These are phyloP conservation scores for Anticlea derivata DNA, from an alignment of 2,888 invertebrate species.

Conservation along the genomic window DNA sequence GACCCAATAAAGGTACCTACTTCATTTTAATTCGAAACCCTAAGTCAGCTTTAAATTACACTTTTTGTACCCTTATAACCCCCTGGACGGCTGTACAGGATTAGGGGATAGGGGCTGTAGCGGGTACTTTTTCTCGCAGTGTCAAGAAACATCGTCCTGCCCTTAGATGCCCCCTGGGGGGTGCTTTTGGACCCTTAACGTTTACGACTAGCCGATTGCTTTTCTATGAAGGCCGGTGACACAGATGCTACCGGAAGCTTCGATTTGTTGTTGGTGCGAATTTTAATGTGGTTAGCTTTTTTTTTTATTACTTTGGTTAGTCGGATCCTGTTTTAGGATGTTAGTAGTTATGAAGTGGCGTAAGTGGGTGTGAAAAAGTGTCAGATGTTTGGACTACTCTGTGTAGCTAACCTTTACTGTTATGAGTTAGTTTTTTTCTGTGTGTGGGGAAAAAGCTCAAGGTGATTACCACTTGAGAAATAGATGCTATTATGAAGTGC, in stretches of 20 bases:
- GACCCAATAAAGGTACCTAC: conserved; percentile 48
- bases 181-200: conserved; percentile 83
- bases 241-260: conserved; percentile 72
- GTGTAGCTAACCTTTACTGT: too few relatives aligned
- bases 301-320: conserved; percentile 1
- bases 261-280: conserved; percentile 57
- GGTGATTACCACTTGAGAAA: conserved; percentile 12
- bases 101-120: conserved; percentile 74
- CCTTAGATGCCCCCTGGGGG: conserved; percentile 83
- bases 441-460: background rate
- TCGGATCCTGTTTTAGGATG: conserved; percentile 12
- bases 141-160: conserved; percentile 77
- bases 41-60: conserved; percentile 82
- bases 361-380: conserved; percentile 31
- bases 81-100: conserved; percentile 73
- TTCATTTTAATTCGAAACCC: conserved; percentile 82
- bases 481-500: conserved; percentile 9
- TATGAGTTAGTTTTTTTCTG: background rate
- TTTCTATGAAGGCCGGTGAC: conserved; percentile 81
- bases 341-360: conserved; percentile 41
- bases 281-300: conserved; percentile 43
- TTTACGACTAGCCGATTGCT: conserved; percentile 87
- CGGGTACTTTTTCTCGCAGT: conserved; percentile 75
- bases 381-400: conserved; percentile 18
- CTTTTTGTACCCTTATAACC: conserved; percentile 78